phyloP scores from a whole-genome alignment of 2,113 vertebrate species.

The Nibea albiflora region DNA sequence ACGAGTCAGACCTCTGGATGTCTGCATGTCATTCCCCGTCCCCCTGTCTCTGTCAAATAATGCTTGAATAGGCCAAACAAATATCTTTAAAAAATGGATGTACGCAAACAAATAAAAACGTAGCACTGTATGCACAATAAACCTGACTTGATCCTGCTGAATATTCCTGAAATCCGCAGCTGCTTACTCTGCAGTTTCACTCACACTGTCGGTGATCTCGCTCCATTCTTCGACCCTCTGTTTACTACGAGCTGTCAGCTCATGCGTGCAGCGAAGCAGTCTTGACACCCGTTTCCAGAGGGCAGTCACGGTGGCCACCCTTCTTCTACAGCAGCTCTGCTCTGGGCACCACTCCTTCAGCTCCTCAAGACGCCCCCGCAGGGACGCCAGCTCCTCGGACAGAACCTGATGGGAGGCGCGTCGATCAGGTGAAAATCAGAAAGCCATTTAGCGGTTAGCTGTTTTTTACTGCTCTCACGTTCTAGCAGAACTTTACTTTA shows the following conservation, averaged over 20 bases:
- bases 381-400: conserved; percentile 60
- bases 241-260: conserved; percentile 81
- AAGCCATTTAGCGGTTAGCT: not conserved
- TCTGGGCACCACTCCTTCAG: conserved; percentile 80
- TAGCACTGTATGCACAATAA: not conserved
- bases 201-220: conserved; percentile 86
- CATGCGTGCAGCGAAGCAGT: conserved; percentile 75
- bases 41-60: no score
- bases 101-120: not conserved
- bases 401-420: conserved; percentile 66
- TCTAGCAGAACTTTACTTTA: not conserved
- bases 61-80: no score
- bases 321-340: conserved; percentile 70
- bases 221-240: conserved; percentile 88
- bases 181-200: conserved; percentile 31
- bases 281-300: conserved; percentile 83
- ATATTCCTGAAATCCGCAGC: not conserved
- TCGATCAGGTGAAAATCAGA: not conserved
- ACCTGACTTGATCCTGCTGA: not conserved
- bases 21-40: no score
- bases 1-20: no score
- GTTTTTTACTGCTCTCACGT: not conserved
- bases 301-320: conserved; percentile 54
- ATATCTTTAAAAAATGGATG: not conserved
- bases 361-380: conserved; percentile 60